These are phyloP conservation scores for Drosophila paranaensis DNA, from an alignment of 2,888 invertebrate species.

Conservation along the genomic window DNA sequence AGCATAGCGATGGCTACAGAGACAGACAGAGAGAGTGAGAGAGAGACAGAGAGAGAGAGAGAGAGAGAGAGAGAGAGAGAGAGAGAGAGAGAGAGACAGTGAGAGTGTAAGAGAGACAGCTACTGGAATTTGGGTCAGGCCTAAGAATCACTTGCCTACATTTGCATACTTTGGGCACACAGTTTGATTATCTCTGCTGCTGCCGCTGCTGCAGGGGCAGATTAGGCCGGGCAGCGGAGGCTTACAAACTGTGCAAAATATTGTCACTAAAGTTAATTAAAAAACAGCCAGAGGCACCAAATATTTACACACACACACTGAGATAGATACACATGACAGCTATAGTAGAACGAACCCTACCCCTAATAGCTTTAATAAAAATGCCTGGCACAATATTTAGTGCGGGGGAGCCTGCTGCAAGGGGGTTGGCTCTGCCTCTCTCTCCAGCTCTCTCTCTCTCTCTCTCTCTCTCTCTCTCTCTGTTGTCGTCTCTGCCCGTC, in stretches of 20 bases:
- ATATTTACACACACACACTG: slow-evolving; percentile 25
- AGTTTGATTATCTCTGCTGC: slow-evolving; percentile 68
- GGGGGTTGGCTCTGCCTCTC: neutral
- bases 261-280: slow-evolving; percentile 81
- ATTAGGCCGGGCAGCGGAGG: neutral
- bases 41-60: neutral
- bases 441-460: neutral
- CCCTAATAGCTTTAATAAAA: slow-evolving; percentile 72
- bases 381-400: slow-evolving; percentile 43
- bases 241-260: slow-evolving; percentile 69
- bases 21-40: neutral
- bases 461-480: neutral
- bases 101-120: slow-evolving; percentile 14
- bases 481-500: slow-evolving; percentile 50
- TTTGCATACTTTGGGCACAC: slow-evolving; percentile 67
- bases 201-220: slow-evolving; percentile 32
- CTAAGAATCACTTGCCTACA: slow-evolving; percentile 54
- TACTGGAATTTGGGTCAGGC: slow-evolving; percentile 61
- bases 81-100: neutral
- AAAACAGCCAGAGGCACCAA: slow-evolving; percentile 74
- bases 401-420: slow-evolving; percentile 1
- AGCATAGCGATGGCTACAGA: neutral
- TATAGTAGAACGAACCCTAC: neutral
- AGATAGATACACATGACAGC: slow-evolving; percentile 25
- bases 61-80: slow-evolving; percentile 10